Evolutionary conservation across 2,888 invertebrate genomes (phyloP).

Genomic region (Andrena bicolor): DNA sequence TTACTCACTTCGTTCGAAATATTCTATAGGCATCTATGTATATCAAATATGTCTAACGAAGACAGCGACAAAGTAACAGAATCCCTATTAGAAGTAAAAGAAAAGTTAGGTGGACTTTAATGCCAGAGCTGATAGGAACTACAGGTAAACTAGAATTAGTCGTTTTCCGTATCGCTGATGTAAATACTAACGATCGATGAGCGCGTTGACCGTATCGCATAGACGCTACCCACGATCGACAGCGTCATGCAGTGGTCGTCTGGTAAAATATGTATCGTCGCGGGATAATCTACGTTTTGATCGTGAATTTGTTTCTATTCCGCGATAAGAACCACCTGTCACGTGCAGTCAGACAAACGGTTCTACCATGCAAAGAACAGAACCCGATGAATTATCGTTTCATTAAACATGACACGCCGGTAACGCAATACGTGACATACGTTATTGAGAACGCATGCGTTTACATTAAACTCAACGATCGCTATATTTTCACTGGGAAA

Average conservation of each 20-base stretch:
- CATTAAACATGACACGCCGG: constrained; percentile 56
- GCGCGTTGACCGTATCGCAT: constrained; percentile 54
- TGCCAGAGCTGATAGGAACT: constrained; percentile 20
- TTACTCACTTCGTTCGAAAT: too few relatives aligned
- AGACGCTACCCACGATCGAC: constrained; percentile 50
- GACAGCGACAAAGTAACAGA: too few relatives aligned
- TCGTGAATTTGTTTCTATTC: constrained; percentile 69
- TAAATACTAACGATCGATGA: constrained; percentile 59
- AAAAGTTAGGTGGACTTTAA: constrained; percentile 24
- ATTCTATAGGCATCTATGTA: too few relatives aligned
- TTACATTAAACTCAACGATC: constrained; percentile 25
- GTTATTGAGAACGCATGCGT: constrained; percentile 39
- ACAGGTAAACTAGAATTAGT: constrained; percentile 43
- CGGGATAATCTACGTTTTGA: constrained; percentile 61
- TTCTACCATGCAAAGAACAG: constrained; percentile 52
- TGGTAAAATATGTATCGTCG: constrained; percentile 64
- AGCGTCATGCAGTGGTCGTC: constrained; percentile 43
- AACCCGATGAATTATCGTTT: constrained; percentile 65
- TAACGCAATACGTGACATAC: constrained; percentile 28
- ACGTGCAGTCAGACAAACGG: constrained; percentile 60
- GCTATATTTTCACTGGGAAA: constrained; percentile 21
- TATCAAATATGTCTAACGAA: too few relatives aligned
- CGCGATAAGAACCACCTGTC: constrained; percentile 60
- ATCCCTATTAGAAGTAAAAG: background rate
- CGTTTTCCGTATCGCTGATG: constrained; percentile 35